Evolutionary conservation across 2,113 vertebrate genomes (phyloP).

Genomic region (Rhadina sibilatrix): DNA sequence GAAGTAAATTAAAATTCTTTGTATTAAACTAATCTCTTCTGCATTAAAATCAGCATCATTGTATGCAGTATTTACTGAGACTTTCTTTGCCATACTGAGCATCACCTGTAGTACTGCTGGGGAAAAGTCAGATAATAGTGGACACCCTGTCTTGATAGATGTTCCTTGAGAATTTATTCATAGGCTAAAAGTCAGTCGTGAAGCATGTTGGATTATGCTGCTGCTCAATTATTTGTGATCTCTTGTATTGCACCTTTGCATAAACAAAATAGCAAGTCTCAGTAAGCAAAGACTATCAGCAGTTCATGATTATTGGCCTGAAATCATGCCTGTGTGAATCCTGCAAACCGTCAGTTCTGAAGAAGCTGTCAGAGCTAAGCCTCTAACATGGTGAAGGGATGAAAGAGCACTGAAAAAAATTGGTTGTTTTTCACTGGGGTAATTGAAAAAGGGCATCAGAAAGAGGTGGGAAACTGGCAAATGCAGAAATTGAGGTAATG

Average conservation of each 20-base stretch:
- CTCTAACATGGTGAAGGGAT: not conserved
- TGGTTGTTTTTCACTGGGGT: accelerated
- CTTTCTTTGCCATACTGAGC: not conserved
- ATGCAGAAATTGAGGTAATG: not conserved
- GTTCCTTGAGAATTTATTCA: not conserved
- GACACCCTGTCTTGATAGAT: not conserved
- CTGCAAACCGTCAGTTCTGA: not conserved
- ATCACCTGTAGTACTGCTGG: not conserved
- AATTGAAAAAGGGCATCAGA: not conserved
- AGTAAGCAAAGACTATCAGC: not conserved
- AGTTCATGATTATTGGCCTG: not conserved
- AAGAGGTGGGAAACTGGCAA: not conserved
- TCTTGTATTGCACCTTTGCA: not conserved
- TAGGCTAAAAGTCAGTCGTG: not conserved
- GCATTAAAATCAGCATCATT: not conserved
- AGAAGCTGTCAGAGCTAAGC: not conserved
- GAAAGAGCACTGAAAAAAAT: not conserved
- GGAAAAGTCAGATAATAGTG: not conserved
- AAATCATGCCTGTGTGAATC: not conserved
- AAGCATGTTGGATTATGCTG: not conserved
- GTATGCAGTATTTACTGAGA: not conserved
- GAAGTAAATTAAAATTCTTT: conserved; percentile 20
- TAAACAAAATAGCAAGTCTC: not conserved
- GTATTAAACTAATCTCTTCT: not conserved
- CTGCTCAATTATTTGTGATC: not conserved